phyloP scores from a whole-genome alignment of 2,113 vertebrate species.

The Python bivittatus region DNA sequence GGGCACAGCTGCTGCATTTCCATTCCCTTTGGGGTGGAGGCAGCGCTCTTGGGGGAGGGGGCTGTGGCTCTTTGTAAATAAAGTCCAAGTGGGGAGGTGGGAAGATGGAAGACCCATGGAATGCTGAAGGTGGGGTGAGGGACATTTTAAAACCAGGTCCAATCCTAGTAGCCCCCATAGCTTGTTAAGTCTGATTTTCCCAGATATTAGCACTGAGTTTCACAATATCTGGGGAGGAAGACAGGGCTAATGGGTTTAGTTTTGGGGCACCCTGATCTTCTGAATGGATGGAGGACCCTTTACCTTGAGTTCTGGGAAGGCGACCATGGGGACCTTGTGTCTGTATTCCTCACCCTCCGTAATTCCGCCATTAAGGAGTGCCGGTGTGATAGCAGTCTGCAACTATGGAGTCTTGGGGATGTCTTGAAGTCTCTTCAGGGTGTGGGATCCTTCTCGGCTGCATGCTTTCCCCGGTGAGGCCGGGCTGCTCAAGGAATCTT shows the following conservation, averaged over 20 bases:
- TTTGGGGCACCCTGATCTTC: neutral
- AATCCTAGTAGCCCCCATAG: neutral
- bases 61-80: conserved; percentile 11
- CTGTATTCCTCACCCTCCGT: neutral
- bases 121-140: neutral
- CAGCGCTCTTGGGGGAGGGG: neutral
- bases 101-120: neutral
- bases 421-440: neutral
- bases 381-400: neutral
- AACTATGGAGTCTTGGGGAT: neutral
- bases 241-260: neutral
- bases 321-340: neutral
- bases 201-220: conserved; percentile 27
- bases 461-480: conserved; percentile 6
- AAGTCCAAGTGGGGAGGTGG: neutral
- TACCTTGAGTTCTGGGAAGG: neutral
- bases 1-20: neutral
- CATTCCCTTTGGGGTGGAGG: neutral
- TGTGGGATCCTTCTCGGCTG: neutral
- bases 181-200: neutral
- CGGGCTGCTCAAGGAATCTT: conserved; percentile 51
- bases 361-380: neutral
- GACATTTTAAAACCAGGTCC: too few species aligned
- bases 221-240: conserved; percentile 7
- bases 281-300: neutral